phyloP scores from a whole-genome alignment of 2,113 vertebrate genomes.

The Spheniscus mendiculus region DNA sequence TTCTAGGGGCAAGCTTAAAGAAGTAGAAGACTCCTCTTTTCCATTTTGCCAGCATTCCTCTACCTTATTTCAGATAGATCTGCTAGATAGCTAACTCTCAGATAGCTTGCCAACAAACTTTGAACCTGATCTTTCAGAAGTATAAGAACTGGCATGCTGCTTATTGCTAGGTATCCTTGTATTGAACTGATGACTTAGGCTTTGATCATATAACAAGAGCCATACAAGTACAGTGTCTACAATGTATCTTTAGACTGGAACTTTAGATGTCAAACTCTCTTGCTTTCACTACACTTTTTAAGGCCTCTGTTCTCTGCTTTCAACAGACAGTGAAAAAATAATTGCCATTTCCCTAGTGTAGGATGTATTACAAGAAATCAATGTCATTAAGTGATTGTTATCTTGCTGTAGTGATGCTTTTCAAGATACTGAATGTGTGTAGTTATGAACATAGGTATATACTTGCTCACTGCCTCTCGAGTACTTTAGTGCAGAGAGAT shows the following conservation, averaged over 20 bases:
- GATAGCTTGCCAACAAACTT: neutral
- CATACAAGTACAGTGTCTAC: neutral
- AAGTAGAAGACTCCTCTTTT: neutral
- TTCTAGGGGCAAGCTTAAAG: neutral
- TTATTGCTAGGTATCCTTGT: neutral
- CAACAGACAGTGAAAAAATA: neutral
- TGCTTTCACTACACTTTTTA: neutral
- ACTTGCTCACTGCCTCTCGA: neutral
- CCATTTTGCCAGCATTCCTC: neutral
- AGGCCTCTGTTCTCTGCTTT: neutral
- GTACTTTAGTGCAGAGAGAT: neutral
- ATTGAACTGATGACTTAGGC: neutral
- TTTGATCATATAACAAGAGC: neutral
- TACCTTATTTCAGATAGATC: neutral
- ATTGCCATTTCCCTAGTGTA: neutral
- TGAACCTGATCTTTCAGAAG: neutral
- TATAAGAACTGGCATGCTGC: neutral
- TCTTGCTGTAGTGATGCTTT: neutral
- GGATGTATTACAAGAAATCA: neutral
- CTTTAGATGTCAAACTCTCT: neutral
- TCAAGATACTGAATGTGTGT: neutral
- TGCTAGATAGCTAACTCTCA: neutral
- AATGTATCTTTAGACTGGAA: neutral
- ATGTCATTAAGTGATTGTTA: neutral
- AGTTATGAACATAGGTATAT: neutral